These are phyloP conservation scores for Incurvaria masculella DNA, from an alignment of 2,888 invertebrate genomes.

Conservation along the genomic window DNA sequence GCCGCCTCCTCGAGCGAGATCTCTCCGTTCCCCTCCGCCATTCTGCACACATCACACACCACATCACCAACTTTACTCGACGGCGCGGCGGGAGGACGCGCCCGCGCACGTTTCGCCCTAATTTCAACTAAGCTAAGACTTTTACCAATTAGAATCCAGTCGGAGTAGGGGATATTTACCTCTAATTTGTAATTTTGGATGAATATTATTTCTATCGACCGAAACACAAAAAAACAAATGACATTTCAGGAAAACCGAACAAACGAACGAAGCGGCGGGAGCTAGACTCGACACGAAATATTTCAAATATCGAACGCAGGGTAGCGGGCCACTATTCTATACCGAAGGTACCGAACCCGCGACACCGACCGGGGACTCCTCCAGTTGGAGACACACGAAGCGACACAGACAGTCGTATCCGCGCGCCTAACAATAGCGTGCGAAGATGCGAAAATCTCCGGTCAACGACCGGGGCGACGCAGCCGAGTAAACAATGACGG, in stretches of 20 bases:
- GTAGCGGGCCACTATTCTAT: neutral
- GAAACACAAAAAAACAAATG: conserved; percentile 59
- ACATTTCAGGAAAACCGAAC: conserved; percentile 47
- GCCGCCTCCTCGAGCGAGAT: conserved; percentile 71
- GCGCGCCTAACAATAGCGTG: conserved; percentile 31
- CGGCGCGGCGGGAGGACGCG: conserved; percentile 19
- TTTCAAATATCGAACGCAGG: neutral
- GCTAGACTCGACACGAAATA: neutral
- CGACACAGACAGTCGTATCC: neutral
- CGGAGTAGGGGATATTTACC: conserved; percentile 33
- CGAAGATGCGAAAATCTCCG: conserved; percentile 49
- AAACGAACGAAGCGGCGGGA: conserved; percentile 34
- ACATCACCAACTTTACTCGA: conserved; percentile 33
- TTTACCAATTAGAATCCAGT: neutral
- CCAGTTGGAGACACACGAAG: neutral
- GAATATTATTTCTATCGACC: conserved; percentile 48
- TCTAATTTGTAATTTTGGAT: conserved; percentile 54
- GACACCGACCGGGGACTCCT: neutral
- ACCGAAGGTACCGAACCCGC: neutral
- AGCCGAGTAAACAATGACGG: conserved; percentile 44
- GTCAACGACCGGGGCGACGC: conserved; percentile 59
- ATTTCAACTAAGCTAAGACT: neutral
- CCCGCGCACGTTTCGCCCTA: neutral
- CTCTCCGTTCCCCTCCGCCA: conserved; percentile 87
- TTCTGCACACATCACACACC: conserved; percentile 58